Conservation (phyloP, 2,797 vertebrate genomes). For the Xyrichtys novacula region DNA sequence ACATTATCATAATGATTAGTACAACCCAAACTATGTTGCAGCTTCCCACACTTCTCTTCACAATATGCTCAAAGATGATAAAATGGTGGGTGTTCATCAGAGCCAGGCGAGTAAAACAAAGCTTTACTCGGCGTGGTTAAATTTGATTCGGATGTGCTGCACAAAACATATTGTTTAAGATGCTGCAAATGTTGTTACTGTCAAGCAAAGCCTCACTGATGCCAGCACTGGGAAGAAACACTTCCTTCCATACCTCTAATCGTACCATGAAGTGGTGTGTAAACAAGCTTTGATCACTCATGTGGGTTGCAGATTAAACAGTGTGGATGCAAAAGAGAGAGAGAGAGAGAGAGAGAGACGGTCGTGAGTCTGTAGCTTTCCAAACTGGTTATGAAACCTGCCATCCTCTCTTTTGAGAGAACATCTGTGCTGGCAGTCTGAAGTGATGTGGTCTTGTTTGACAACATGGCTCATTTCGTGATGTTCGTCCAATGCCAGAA, state of each 20-base stretch:
- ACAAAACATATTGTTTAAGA: constrained; percentile 74
- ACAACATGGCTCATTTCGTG: constrained; percentile 72
- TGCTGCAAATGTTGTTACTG: constrained; percentile 78
- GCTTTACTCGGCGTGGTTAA: constrained; percentile 65
- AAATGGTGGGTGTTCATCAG: constrained; percentile 79
- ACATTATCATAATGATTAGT: constrained; percentile 57
- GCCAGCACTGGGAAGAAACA: constrained; percentile 76
- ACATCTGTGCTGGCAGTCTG: constrained; percentile 77
- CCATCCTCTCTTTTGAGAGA: constrained; percentile 77
- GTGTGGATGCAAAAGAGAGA: constrained; percentile 59
- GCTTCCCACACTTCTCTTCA: constrained; percentile 70
- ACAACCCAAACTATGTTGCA: constrained; percentile 46
- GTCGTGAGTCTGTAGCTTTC: constrained; percentile 72
- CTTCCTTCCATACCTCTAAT: constrained; percentile 79
- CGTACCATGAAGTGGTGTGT: constrained; percentile 75
- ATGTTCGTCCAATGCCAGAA: constrained; percentile 52
- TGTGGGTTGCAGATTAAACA: constrained; percentile 82
- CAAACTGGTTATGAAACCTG: constrained; percentile 78
- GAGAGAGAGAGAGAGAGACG: constrained; percentile 53
- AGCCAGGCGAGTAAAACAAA: constrained; percentile 68
- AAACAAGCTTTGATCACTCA: constrained; percentile 83
- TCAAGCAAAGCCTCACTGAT: constrained; percentile 76
- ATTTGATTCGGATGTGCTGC: constrained; percentile 70
- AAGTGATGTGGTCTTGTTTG: constrained; percentile 78
- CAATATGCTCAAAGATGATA: constrained; percentile 71